A percentile compares a stretch with the other conserved stretches of the same genome.
Evolutionary conservation across 2,113 vertebrate genomes (phyloP).

Genomic region (Mola mola): DNA sequence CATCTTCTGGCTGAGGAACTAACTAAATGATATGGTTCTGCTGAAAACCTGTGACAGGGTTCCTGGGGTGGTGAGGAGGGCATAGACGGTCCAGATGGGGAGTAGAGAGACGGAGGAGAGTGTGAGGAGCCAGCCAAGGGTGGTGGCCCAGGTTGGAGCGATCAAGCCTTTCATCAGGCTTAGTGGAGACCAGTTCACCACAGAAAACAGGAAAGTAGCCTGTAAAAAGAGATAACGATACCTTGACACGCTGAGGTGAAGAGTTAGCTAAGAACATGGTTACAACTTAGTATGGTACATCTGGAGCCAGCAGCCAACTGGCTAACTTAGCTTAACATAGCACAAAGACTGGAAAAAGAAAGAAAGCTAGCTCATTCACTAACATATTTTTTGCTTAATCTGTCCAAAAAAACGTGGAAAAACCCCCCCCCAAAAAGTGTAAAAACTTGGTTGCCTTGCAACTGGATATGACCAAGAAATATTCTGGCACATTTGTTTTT

Average conservation of each 20-base stretch:
- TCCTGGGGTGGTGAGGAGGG: constrained; percentile 65
- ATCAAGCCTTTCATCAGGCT: constrained; percentile 66
- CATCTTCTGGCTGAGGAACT: not conserved
- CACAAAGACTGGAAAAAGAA: too few relatives aligned
- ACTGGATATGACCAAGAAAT: too few relatives aligned
- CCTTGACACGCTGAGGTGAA: too few relatives aligned
- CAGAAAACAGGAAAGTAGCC: constrained; percentile 78
- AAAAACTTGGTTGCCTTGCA: too few relatives aligned
- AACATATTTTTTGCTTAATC: too few relatives aligned
- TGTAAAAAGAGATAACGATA: constrained; percentile 11
- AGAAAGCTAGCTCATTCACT: too few relatives aligned
- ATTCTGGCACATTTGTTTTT: too few relatives aligned
- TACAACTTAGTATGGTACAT: not conserved
- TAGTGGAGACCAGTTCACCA: constrained; percentile 76
- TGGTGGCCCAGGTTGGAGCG: constrained; percentile 71
- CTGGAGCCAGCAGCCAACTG: too few relatives aligned
- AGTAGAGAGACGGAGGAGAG: constrained; percentile 79
- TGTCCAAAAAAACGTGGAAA: too few relatives aligned
- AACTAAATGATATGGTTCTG: not conserved
- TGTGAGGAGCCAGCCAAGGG: constrained; percentile 74
- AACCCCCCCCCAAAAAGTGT: too few relatives aligned
- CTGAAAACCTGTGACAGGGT: constrained; percentile 62
- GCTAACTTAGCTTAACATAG: too few relatives aligned
- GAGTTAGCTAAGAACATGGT: too few relatives aligned
- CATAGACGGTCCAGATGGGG: constrained; percentile 75